phyloP scores from a whole-genome alignment of 2,888 invertebrate genomes.

The Drosophila phalerata region DNA sequence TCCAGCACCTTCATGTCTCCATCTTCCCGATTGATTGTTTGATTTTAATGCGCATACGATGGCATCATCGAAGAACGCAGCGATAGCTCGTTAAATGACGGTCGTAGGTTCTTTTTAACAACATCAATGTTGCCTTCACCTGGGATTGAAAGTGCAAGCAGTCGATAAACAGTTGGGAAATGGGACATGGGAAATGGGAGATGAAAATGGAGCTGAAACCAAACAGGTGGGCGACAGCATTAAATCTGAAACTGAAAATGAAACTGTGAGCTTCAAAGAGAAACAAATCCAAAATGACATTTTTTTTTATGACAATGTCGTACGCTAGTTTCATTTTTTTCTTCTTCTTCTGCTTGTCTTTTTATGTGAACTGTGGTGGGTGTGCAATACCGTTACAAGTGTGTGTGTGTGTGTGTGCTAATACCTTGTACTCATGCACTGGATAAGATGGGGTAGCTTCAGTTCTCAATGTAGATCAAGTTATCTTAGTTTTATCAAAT shows the following conservation, averaged over 20 bases:
- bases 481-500: not conserved
- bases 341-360: slow-evolving; percentile 8
- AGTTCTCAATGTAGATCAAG: not conserved
- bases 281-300: slow-evolving; percentile 53
- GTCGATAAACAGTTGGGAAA: not conserved
- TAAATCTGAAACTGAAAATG: slow-evolving; percentile 40
- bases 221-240: slow-evolving; percentile 53
- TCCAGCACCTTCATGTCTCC: not conserved
- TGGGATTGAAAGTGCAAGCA: slow-evolving; percentile 57
- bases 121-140: slow-evolving; percentile 8
- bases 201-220: slow-evolving; percentile 5
- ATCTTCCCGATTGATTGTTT: slow-evolving; percentile 24
- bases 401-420: slow-evolving; percentile 7
- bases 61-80: slow-evolving; percentile 55
- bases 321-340: slow-evolving; percentile 29
- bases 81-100: slow-evolving; percentile 46
- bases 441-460: not conserved
- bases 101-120: slow-evolving; percentile 16
- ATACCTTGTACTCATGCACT: slow-evolving; percentile 12
- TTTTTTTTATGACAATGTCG: slow-evolving; percentile 33
- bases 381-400: slow-evolving; percentile 55
- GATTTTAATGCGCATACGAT: slow-evolving; percentile 48
- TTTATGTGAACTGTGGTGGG: slow-evolving; percentile 54
- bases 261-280: slow-evolving; percentile 24
- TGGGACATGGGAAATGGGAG: not conserved